Base-by-base conservation (phyloP, 1,140 invertebrate genomes). In the Drosophila elegans region DNA sequence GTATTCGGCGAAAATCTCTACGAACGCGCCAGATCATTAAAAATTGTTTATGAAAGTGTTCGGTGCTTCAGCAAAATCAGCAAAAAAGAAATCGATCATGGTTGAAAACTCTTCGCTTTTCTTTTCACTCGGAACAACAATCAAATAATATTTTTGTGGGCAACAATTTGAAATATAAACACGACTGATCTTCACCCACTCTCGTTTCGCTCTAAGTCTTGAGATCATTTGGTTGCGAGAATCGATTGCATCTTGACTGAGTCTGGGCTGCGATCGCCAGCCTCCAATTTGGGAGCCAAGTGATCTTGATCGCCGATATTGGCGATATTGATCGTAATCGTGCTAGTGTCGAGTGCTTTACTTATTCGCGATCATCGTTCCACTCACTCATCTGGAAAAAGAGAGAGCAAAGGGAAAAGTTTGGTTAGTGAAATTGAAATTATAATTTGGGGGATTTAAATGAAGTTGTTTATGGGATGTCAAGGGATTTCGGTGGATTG, bases 221-320 rank as follows among this genome's bases (percentile, higher is more conserved):
- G 83, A 88, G 83, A 88, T 88, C 83, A 88, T 89, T 73, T 77
- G 48, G 69, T 88, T 88, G 75, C 81, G 82, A 84, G 80, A 84
- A 80, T 86, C 78, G 83, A 73, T 82, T 78, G 62, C 73, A 76
- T 76, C 54, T 74, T 76, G 69, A 73, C 62, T 56, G 61, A 36
- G 29, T 59, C 52, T 56, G 64, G 49, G 16, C 39, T 48, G 25
- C 25, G 46, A 48, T 48, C 32, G 16, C 29, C 64, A 27, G 61
- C 38, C 44, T 5, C n/a, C 29, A 16, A 5, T 61, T 27, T 25
- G 39, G 41, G 53, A 32, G 60, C 27, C 10, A 44, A 29, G 49
- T 36, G 29, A 45, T 53, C 61, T 25, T 4, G n/a, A 67, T 16
- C 13, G 11, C 41, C 7, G 13, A 5, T 11, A 5, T 11, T 27